Evolutionary conservation across 2,888 invertebrate species (phyloP), one percentile per base, ranked within the genome.

Genomic region (Diachrysia chrysitis): DNA sequence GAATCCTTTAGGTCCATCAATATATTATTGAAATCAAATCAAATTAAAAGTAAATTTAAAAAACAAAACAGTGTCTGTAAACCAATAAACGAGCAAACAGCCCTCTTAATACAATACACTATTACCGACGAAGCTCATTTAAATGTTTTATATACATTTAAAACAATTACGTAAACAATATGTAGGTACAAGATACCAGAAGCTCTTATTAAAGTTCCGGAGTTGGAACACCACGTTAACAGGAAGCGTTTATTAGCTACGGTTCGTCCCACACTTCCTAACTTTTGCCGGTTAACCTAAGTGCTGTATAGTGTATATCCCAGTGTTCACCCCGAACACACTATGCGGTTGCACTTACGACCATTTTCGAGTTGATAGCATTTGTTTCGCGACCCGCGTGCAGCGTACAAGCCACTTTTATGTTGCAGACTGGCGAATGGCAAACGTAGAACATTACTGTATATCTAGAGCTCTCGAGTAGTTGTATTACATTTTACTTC

Each of bases 171-270:
- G 37, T 19, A 9, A 48, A 48, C 10, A 17, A 19, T 48, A 9
- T 19, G 17, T 48, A 9, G 17, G 17, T 19, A 48, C 17, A 19
- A 48, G 17, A 48, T 10, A 48, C 9, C 48, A 17, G 19, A n/a
- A n/a, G n/a, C 19, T 48, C 48, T 55, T 69, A 65, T 51, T 53
- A 54, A 66, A 66, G 55, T 78, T 65, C 53, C n/a, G 21, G 21
- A 48, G 23, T 42, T 37, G 19, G 55, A 59, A 48, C 42, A 59
- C 58, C 60, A 23, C 23, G 54, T n/a, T 58, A 48, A 37, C 23
- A 53, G 37, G 56, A 67, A 71, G 21, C 62, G 59, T 70, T 74
- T 68, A 78, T 74, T 78, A 68, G 71, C 58, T 21, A 21, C 37
- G 56, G 55, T 66, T 64, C 25, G 48, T 54, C 29, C 23, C 58